Conservation (phyloP, 2,113 vertebrate genomes). For the Syrrhaptes paradoxus region DNA sequence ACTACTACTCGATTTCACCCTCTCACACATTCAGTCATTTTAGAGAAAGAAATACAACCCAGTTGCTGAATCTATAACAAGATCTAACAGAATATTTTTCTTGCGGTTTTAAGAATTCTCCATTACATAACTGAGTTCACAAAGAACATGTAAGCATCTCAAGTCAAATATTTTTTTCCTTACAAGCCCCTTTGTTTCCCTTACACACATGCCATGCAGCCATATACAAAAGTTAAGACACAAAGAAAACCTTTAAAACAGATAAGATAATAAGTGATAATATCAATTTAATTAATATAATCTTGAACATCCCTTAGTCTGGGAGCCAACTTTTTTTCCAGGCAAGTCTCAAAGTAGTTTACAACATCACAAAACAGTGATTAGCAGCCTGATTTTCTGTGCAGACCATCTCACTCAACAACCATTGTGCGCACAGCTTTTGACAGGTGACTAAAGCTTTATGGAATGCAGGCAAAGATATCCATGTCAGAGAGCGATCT, state of each 20-base stretch:
- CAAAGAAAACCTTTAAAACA: not conserved
- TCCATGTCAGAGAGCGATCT: not conserved
- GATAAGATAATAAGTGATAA: not conserved
- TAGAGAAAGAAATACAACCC: not conserved
- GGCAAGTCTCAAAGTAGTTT: not conserved
- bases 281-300: not conserved
- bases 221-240: not conserved
- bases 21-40: not conserved
- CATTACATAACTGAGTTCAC: not conserved
- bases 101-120: not conserved
- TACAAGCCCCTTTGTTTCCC: not conserved
- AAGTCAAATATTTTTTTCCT: not conserved
- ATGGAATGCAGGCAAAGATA: not conserved
- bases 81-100: not conserved
- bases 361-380: not conserved
- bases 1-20: not conserved
- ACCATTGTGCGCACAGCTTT: not conserved
- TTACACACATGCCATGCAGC: not conserved
- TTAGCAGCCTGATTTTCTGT: not conserved
- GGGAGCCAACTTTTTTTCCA: not conserved
- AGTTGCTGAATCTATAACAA: not conserved
- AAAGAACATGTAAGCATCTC: not conserved
- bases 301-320: not conserved
- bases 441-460: not conserved
- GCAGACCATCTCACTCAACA: constrained; percentile 15